Evolutionary conservation across 2,113 vertebrate species (phyloP), one percentile per base, ranked within the genome.

Genomic region (Notiomystis cincta): DNA sequence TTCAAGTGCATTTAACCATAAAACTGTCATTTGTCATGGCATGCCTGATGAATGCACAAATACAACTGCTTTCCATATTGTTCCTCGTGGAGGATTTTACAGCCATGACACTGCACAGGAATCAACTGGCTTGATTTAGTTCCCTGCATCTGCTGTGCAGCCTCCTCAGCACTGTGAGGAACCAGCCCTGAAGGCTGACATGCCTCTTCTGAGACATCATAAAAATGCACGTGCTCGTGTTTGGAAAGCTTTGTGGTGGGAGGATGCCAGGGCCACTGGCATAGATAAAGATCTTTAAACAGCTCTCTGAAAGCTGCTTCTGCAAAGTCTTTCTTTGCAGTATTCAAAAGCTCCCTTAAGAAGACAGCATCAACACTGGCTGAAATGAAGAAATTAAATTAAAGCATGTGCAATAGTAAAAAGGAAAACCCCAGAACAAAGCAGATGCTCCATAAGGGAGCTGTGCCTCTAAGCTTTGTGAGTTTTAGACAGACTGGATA

Each of bases 31-130:
- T 93, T 94, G 86, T 91, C 77, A 53, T 44, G 79, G 73, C 69
- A 37, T 64, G 31, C 53, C 40, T 48, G 91, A 96, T 79, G 89
- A 94, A 94, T 92, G 87, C 64, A 79, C 89, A 87, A 95, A 96
- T 31, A 84, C 47, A 75, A 60, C 60, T 7, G 6, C 79, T 78
- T 78, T 78, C 47, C 65, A 84, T 80, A 7, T 37, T 71, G 69
- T 11, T 87, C 73, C 45, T 95, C 0, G 0, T 75, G 72, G 69
- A 84, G 65, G 77, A 56, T 95, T 95, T 95, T 89, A 71, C 51
- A 89, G 83, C 76, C 82, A 48, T 81, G 93, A 90, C 89, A 89
- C 69, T 23, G 66, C 38, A 51, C 80, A 84, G 69, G 64, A 80
- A 72, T 94, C 80, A 92, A 33, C 33, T 67, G 80, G 9, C 64